phyloP scores from a whole-genome alignment of 1,140 invertebrate genomes.

The Thaumatotibia leucotreta region DNA sequence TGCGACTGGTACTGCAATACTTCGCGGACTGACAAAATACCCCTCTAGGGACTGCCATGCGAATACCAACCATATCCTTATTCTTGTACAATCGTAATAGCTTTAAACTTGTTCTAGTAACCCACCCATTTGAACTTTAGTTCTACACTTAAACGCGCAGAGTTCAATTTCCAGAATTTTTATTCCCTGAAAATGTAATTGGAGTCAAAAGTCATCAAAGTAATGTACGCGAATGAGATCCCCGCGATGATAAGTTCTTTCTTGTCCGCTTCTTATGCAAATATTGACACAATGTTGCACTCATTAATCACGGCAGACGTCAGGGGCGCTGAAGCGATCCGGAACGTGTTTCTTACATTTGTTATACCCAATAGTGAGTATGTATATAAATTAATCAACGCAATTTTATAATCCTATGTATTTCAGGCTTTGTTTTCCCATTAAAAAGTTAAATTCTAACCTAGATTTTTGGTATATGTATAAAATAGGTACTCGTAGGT shows the following conservation, averaged over 20 bases:
- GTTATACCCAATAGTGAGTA: background rate
- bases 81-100: background rate
- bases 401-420: background rate
- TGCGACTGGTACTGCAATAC: conserved; percentile 18
- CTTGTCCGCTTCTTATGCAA: conserved; percentile 73
- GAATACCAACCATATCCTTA: conserved; percentile 28
- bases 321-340: conserved; percentile 44
- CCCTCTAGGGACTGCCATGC: background rate
- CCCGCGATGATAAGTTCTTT: conserved; percentile 58
- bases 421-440: background rate
- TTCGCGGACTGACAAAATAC: conserved; percentile 24
- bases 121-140: background rate
- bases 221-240: conserved; percentile 57
- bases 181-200: conserved; percentile 24
- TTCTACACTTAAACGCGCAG: conserved; percentile 13
- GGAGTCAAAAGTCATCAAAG: conserved; percentile 54
- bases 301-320: conserved; percentile 68
- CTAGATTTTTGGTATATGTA: background rate
- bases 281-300: conserved; percentile 69
- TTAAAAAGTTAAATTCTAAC: background rate
- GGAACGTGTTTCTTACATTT: conserved; percentile 50
- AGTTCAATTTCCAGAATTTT: conserved; percentile 29
- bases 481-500: no score
- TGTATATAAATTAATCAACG: background rate
- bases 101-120: background rate